Evolutionary conservation across 2,113 vertebrate species (phyloP).

Genomic region (Hemichromis elongatus): DNA sequence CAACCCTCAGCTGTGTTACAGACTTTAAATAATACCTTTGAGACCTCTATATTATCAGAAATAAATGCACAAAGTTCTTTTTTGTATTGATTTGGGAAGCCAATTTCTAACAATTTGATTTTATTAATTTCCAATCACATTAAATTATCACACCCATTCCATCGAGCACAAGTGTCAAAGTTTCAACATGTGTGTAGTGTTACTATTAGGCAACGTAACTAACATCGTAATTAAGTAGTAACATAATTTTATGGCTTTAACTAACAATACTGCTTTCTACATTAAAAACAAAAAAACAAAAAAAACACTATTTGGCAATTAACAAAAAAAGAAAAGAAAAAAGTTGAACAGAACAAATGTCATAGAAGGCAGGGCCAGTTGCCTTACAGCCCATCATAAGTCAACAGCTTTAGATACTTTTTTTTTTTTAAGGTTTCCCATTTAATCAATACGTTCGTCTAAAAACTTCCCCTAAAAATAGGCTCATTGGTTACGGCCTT

Average conservation of each 20-base stretch:
- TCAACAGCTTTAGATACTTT: background rate
- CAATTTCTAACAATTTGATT: background rate
- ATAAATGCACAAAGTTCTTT: too few species aligned
- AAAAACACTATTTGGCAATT: background rate
- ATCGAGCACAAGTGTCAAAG: background rate
- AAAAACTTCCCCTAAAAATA: conserved; percentile 68
- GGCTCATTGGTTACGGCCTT: conserved; percentile 49
- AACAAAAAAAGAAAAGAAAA: background rate
- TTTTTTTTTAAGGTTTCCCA: background rate
- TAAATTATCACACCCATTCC: background rate
- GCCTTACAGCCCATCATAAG: background rate
- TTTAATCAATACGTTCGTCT: background rate
- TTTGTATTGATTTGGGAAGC: background rate
- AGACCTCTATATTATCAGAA: too few species aligned
- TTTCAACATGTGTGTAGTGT: background rate
- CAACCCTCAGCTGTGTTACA: background rate
- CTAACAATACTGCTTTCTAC: background rate
- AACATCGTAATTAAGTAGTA: background rate
- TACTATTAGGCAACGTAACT: background rate
- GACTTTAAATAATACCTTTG: background rate
- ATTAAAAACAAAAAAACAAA: background rate
- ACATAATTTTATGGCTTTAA: background rate
- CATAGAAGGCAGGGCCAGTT: background rate
- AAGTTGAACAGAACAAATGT: background rate
- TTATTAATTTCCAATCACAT: background rate